Conservation (phyloP, 2,888 invertebrate species). For the Odontothrips loti region DNA sequence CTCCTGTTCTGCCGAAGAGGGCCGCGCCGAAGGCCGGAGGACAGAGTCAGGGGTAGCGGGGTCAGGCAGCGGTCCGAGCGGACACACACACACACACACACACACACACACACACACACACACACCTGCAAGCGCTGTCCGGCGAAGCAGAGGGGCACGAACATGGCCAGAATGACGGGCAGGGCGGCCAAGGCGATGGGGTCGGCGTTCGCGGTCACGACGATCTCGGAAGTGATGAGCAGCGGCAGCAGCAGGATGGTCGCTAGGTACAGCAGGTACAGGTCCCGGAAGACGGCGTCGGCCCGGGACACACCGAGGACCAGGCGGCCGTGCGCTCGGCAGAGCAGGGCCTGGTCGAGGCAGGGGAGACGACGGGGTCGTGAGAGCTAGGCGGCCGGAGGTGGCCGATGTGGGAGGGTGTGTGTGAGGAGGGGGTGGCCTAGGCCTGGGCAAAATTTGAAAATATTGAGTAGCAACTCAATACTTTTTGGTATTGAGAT, state of each 20-base stretch:
- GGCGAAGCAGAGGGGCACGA: neutral
- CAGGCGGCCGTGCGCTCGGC: neutral
- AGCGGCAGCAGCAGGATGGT: neutral
- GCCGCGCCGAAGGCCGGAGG: too few relatives aligned
- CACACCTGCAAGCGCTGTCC: neutral
- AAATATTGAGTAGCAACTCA: too few relatives aligned
- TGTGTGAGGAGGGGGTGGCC: too few relatives aligned
- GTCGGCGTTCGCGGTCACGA: neutral
- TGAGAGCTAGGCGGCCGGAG: too few relatives aligned
- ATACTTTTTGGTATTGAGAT: too few relatives aligned
- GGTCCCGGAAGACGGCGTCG: neutral
- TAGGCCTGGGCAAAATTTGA: too few relatives aligned
- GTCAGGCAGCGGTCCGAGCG: too few relatives aligned
- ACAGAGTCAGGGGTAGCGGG: too few relatives aligned
- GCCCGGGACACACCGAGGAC: neutral
- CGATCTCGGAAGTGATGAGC: neutral
- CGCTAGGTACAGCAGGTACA: neutral
- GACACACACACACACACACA: too few relatives aligned
- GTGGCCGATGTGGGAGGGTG: too few relatives aligned
- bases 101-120: neutral
- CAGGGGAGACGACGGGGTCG: neutral
- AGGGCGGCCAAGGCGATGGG: neutral
- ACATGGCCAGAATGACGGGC: neutral
- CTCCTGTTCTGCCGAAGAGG: neutral
- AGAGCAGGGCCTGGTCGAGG: neutral